Conservation (phyloP, 2,888 invertebrate genomes). For the Drosophila quinaria region DNA sequence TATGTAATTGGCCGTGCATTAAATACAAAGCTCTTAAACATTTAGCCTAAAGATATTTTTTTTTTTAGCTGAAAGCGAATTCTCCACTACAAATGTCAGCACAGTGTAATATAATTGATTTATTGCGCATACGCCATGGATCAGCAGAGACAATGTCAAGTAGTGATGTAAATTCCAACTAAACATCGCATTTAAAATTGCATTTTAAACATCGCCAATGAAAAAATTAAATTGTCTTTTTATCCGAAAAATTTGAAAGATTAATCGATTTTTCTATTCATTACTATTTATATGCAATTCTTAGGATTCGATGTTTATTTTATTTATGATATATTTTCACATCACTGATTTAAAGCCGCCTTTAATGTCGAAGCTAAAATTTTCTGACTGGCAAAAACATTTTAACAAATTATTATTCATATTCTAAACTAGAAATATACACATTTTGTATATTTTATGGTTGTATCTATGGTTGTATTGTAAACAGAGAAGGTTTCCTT, state of each 20-base stretch:
- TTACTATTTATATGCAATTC: too few species aligned
- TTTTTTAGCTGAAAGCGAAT: conserved; percentile 21
- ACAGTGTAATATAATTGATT: conserved; percentile 45
- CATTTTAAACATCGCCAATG: too few species aligned
- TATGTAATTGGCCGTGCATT: conserved; percentile 23
- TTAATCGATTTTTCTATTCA: too few species aligned
- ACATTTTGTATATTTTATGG: conserved; percentile 5
- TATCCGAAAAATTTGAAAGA: too few species aligned
- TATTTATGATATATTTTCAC: too few species aligned
- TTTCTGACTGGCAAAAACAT: not conserved
- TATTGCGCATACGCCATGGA: conserved; percentile 40
- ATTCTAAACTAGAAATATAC: not conserved
- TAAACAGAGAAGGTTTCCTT: conserved; percentile 22
- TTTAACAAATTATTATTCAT: not conserved
- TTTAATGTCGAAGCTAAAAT: not conserved
- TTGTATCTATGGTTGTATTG: not conserved
- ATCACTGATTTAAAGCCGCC: conserved; percentile 7
- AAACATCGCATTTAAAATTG: too few species aligned
- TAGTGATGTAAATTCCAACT: too few species aligned
- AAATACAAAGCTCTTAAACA: conserved; percentile 22
- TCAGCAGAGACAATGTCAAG: not conserved
- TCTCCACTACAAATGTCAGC: conserved; percentile 40
- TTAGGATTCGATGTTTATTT: too few species aligned
- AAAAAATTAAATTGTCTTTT: too few species aligned
- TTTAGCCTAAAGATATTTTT: conserved; percentile 10